Conservation (phyloP, 2,113 vertebrate species). For the cattle (Bos taurus) region DNA sequence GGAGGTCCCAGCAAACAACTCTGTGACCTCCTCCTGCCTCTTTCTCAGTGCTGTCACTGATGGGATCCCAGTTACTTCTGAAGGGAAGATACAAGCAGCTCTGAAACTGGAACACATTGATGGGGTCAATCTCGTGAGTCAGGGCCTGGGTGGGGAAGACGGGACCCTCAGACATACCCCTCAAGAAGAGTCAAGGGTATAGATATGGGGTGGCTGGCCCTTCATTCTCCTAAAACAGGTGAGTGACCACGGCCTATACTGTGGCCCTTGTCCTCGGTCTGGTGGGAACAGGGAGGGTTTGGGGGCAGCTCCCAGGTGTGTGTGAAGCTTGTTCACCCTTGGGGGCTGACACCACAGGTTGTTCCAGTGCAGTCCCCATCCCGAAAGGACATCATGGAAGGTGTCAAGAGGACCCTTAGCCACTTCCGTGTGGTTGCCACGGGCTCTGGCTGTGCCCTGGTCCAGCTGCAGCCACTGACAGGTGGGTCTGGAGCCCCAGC, state of each 20-base stretch:
- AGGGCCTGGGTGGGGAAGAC: background rate
- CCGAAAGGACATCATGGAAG: constrained; percentile 66
- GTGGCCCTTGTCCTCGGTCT: background rate
- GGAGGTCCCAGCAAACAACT: background rate
- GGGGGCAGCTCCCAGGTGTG: background rate
- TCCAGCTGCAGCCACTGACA: constrained; percentile 82
- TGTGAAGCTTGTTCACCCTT: background rate
- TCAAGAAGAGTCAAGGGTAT: background rate
- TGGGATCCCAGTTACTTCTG: constrained; percentile 51
- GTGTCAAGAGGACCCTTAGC: constrained; percentile 80
- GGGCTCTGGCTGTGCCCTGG: constrained; percentile 69
- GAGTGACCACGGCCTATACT: background rate
- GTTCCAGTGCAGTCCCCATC: constrained; percentile 73
- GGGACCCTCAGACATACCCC: background rate
- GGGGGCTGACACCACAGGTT: constrained; percentile 60
- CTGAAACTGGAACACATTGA: constrained; percentile 67
- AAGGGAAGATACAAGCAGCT: constrained; percentile 72
- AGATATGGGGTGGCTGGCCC: background rate
- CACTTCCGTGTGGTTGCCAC: constrained; percentile 75
- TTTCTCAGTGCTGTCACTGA: constrained; percentile 74
- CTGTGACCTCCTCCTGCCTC: background rate
- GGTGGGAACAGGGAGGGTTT: rapidly evolving
- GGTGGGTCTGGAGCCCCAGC: constrained; percentile 56
- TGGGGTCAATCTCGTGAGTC: constrained; percentile 68
- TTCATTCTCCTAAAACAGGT: background rate